These are phyloP conservation scores for Xestia xanthographa DNA, from an alignment of 2,888 invertebrate species.

Conservation along the genomic window DNA sequence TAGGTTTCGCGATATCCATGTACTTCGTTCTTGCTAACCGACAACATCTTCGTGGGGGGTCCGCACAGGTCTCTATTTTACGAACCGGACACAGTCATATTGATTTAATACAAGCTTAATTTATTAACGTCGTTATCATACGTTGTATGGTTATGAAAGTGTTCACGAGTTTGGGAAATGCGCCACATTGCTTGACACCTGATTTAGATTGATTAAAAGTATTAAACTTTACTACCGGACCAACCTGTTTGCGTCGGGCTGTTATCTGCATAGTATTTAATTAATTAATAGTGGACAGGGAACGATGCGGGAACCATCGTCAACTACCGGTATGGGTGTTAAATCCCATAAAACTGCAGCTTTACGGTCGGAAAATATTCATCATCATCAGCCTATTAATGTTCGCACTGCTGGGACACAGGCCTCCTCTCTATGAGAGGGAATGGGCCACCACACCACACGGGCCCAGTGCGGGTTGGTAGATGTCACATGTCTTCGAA, in stretches of 20 bases:
- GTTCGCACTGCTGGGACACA: too few species aligned
- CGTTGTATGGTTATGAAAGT: conserved; percentile 62
- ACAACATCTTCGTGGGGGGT: conserved; percentile 75
- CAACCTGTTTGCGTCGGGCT: conserved; percentile 50
- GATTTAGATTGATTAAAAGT: conserved; percentile 62
- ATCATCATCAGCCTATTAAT: too few species aligned
- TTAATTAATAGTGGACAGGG: conserved; percentile 50
- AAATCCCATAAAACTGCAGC: conserved; percentile 38
- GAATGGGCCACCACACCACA: too few species aligned
- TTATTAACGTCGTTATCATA: conserved; percentile 74
- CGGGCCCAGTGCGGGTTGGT: too few species aligned
- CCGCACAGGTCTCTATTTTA: conserved; percentile 77
- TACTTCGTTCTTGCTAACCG: conserved; percentile 53
- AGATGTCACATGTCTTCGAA: too few species aligned
- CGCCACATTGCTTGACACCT: conserved; percentile 56
- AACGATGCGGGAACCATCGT: conserved; percentile 18
- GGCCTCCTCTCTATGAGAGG: too few species aligned
- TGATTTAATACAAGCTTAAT: conserved; percentile 73
- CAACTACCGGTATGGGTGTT: conserved; percentile 30
- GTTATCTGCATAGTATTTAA: conserved; percentile 52
- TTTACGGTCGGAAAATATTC: conserved; percentile 24
- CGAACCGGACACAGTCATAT: conserved; percentile 69
- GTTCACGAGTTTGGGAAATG: conserved; percentile 62
- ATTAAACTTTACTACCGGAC: conserved; percentile 50
- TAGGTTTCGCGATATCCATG: conserved; percentile 45